Evolutionary conservation across 1,140 invertebrate species (phyloP), one percentile per base, ranked within the genome.

Genomic region (Thaumetopoea pityocampa): DNA sequence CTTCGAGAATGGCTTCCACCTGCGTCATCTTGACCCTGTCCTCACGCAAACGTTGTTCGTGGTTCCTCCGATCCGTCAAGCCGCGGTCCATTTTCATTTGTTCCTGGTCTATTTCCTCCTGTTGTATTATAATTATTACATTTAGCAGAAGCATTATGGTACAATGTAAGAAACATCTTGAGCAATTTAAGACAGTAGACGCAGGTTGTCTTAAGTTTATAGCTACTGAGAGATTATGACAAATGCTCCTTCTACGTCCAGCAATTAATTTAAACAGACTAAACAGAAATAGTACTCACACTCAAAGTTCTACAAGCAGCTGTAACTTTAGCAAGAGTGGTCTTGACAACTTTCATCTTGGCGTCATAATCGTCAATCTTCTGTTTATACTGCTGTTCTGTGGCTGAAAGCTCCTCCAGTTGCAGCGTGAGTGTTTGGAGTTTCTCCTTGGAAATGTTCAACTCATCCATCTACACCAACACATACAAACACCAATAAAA

Each of bases 391-490:
- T 40, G 33, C 2, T 12, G 24, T 23, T 63, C 65, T 9, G 57
- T 49, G 4, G 15, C 36, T 4, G 12, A 17, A 5, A 47, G 22
- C 17, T 22, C 33, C 9, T 62, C 36, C 15, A 71, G 28, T 27
- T 79, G 61, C n/a, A 54, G 41, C 17, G 48, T 36, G n/a, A 77
- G 47, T 0, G 49, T 49, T 12, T 28, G 16, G 2, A 87, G 24
- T 35, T 72, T 78, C 42, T 71, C 70, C 45, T 85, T 80, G 6
- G 82, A 63, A 18, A 85, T 67, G 5, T 71, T 67, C 18, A 86
- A 45, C 42, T 88, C 87, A 3, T 76, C 72, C 26, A 68, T 64
- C 86, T 88, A 28, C n/a, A n/a, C n/a, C n/a, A n/a, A n/a, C n/a
- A n/a, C n/a, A n/a, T n/a, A n/a, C n/a, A n/a, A n/a, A n/a, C n/a